Evolutionary conservation across 2,888 invertebrate genomes (phyloP), one percentile per base, ranked within the genome.

Genomic region (Platycheirus albimanus): DNA sequence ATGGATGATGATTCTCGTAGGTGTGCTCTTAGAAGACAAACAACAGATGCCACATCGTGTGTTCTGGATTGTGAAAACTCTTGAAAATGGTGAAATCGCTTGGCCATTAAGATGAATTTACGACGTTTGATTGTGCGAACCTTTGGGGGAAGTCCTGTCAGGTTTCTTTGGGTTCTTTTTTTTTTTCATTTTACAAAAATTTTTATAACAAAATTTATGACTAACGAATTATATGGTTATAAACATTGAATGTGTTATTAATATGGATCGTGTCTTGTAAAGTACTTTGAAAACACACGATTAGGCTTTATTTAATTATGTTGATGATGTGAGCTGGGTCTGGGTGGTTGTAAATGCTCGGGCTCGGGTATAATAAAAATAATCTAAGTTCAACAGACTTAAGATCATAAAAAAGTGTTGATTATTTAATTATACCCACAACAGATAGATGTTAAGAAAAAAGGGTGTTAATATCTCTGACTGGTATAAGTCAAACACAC

Each of bases 31-130:
- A 64, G 76, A 76, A 75, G 76, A 61, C 75, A 75, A 66, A 76
- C 64, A 81, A 71, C 80, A 64, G 70, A 75, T 71, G 56, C 76
- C 43, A 58, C 71, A 51, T 61, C 51, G 81, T 67, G 67, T 58
- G 61, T 72, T 71, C 77, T 69, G 13, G 47, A 19, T 38, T 54
- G 28, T 19, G 36, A 66, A 71, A 71, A n/a, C n/a, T n/a, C 66
- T 51, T 38, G 63, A 56, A 83, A 77, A 77, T 72, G 49, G 67
- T 72, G 43, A 77, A 77, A 83, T 83, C 63, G 77, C 69, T 77
- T 72, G 72, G 67, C 71, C 56, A 77, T 83, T 83, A 83, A 83
- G 63, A 77, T 71, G 72, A 77, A 83, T 83, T 83, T 83, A 83
- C 52, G 76, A 72, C 81, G 63, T 83, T 77, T 83, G 81, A 83